Conservation (phyloP, 1,140 invertebrate genomes). For the Cotesia typhae region DNA sequence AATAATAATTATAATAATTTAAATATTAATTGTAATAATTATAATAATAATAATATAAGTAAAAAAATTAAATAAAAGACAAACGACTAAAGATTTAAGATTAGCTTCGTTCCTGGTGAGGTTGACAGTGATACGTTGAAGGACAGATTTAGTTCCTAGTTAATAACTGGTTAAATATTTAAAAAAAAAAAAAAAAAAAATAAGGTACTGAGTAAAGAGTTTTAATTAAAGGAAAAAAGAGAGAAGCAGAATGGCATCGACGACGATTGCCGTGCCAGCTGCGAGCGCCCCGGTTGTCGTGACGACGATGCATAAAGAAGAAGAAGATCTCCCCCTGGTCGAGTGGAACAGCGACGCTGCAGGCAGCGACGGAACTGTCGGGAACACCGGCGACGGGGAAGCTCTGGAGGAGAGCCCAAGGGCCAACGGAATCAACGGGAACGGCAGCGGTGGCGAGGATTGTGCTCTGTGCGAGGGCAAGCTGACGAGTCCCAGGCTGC, state of each 20-base stretch:
- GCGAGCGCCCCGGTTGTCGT: constrained; percentile 16
- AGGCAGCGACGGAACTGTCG: constrained; percentile 10
- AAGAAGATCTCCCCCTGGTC: constrained; percentile 28
- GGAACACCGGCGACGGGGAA: constrained; percentile 43
- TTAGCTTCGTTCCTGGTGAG: constrained; percentile 6
- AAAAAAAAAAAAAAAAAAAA: constrained; percentile 2
- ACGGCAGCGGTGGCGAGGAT: constrained; percentile 44
- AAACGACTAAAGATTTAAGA: not conserved
- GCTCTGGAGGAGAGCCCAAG: constrained; percentile 52
- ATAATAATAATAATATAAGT: no score
- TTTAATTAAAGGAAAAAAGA: not conserved
- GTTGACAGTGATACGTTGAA: constrained; percentile 7
- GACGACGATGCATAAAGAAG: constrained; percentile 28
- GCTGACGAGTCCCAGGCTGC: constrained; percentile 80
- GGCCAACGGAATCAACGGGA: constrained; percentile 40
- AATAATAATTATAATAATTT: no score
- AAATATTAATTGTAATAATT: no score
- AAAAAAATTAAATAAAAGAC: not conserved
- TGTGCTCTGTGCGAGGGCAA: constrained; percentile 72
- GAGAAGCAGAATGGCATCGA: constrained; percentile 36
- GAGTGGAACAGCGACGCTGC: constrained; percentile 32
- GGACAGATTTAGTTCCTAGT: constrained; percentile 12
- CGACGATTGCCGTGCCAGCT: constrained; percentile 39
- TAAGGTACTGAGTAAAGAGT: constrained; percentile 22
- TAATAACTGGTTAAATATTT: no score